Base-by-base conservation (phyloP, 2,888 invertebrate species). In the Eupithecia subumbrata region DNA sequence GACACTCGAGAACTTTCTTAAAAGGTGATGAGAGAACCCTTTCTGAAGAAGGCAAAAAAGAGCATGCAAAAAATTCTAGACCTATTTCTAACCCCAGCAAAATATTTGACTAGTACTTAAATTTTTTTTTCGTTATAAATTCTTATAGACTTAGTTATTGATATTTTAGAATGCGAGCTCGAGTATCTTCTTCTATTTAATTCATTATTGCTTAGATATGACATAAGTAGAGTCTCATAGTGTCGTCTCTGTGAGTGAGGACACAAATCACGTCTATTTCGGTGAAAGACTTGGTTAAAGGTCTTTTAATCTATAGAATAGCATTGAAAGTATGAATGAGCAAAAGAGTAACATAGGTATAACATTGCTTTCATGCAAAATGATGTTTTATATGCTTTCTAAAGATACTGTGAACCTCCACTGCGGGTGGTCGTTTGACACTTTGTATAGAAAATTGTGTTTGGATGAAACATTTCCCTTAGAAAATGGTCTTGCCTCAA, bases 301-400 rank as follows among this genome's bases (percentile, higher is more conserved):
- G 25, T 25, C 5, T 14, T 60, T 12, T 12, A 56, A 60, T 4
- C 60, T 60, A 60, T 25, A 60, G 12, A 60, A 25, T 56, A 22
- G 52, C 52, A 56, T 22, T 56, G 56, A 56, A 56, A 22, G 22
- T 22, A 22, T 25, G 60, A 60, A 60, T 14, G 25, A 60, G 25
- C 25, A 25, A 64, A 30, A 64, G 12, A 64, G 64, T 64, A 34
- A 76, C 76, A 74, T 74, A 60, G 45, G 60, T 56, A 56, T 56
- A 60, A 25, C 67, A 71, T 72, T 68, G 72, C 76, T 76, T 81
- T 79, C 76, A 78, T 77, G 71, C 72, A 77, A 67, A 79, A 78
- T 78, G 74, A 79, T 79, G 74, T 79, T 76, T 77, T 79, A 80
- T 80, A 78, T 30, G 74, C 81, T 81, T 81, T 81, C 81, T 79